Evolutionary conservation across 1,140 invertebrate species (phyloP), one percentile per base, ranked within the genome.

Genomic region (Drosophila orena): DNA sequence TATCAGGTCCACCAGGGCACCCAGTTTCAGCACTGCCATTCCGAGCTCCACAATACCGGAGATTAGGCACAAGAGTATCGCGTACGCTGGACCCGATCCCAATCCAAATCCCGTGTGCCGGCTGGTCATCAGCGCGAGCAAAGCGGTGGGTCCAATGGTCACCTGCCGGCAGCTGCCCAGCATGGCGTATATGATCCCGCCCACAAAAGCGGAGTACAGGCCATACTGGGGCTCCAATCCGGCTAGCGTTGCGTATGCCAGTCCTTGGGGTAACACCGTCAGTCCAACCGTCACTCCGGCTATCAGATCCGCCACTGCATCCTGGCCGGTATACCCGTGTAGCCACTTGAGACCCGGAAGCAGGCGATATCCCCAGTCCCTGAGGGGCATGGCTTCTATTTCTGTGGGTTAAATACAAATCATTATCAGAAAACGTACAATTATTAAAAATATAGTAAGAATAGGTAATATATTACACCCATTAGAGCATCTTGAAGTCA

Each of bases 1-100:
- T 62, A 99, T 99, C 86, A 98, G 96, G 85, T 98, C 97, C 40
- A 99, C 97, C 52, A 99, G 92, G 88, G 98, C 98, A 76, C 98
- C 98, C 92, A 98, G 94, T 93, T 96, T 95, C 43, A 98, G 93
- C 60, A 97, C 93, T 43, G 96, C 97, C 95, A 98, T 97, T 3
- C 96, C 73, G 12, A 98, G 88, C 90, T 98, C 96, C 35, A 98
- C 94, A 30, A 97, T 93, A 14, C 97, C 98, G 7, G 95, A 95
- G 7, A 98, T 93, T 74, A 99, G 97, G 75, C 96, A 96, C 50
- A 98, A 93, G 0, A 98, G 92, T 43, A 98, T 94, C 7, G 97
- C 97, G 92, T 97, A 98, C 77, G 96, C 95, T 2, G 93, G 93
- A 4, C 91, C 91, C 20, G 91, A 92, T 11, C 77, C 77, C 15